These are phyloP conservation scores for Cerastis leucographa DNA, from an alignment of 2,888 invertebrate genomes.

Conservation along the genomic window DNA sequence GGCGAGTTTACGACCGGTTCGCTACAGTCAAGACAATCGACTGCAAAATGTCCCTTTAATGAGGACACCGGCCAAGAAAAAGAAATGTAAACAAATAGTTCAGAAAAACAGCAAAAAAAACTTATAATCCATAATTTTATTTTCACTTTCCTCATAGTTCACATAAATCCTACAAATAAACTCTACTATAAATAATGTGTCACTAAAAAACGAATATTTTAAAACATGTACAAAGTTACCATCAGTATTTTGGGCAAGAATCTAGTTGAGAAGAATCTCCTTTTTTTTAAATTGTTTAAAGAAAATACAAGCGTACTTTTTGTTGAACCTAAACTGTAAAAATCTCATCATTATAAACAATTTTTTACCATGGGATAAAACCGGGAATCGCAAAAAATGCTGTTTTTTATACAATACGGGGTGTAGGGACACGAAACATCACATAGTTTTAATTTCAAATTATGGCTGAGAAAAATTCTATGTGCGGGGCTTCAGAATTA, in stretches of 20 bases:
- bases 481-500: too few relatives aligned
- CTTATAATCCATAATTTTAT: conserved; percentile 60
- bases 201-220: conserved; percentile 59
- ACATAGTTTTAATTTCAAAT: too few relatives aligned
- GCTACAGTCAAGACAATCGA: too few relatives aligned
- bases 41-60: too few relatives aligned
- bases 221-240: conserved; percentile 44
- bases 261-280: not conserved
- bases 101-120: conserved; percentile 1
- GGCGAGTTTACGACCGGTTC: too few relatives aligned
- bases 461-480: too few relatives aligned
- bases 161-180: conserved; percentile 68
- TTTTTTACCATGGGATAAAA: too few relatives aligned
- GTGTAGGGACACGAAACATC: too few relatives aligned
- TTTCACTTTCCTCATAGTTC: conserved; percentile 44
- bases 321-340: not conserved
- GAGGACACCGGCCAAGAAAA: not conserved
- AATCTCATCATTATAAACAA: not conserved
- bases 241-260: not conserved
- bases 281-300: not conserved
- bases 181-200: conserved; percentile 59
- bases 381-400: too few relatives aligned
- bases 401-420: too few relatives aligned
- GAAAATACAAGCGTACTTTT: not conserved
- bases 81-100: not conserved